These are phyloP conservation scores for Pipistrellus pygmaeus DNA, from an alignment of 2,797 vertebrate genomes.

Conservation along the genomic window DNA sequence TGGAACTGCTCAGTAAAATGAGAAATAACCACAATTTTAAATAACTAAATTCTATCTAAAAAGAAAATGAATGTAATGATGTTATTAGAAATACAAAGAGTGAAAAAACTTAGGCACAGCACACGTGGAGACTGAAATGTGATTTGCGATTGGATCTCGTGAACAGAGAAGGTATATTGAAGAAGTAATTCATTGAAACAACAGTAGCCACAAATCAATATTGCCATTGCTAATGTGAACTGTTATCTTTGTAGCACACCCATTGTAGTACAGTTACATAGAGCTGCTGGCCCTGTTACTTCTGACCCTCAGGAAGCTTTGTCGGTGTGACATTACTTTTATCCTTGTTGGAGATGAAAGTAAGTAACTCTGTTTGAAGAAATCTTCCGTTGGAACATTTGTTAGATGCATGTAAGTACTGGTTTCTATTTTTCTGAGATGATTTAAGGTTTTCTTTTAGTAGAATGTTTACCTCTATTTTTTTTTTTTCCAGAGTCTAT, in stretches of 20 bases:
- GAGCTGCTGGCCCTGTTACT: slow-evolving; percentile 26
- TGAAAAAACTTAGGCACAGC: background rate
- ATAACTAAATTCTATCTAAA: slow-evolving; percentile 48
- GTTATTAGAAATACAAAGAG: background rate
- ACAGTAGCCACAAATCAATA: slow-evolving; percentile 10
- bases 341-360: slow-evolving; percentile 46
- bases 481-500: background rate
- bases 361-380: slow-evolving; percentile 37
- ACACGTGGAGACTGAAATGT: slow-evolving; percentile 20
- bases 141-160: background rate
- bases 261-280: background rate
- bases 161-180: background rate
- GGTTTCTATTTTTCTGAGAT: slow-evolving; percentile 39
- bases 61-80: slow-evolving; percentile 9
- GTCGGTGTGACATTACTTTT: slow-evolving; percentile 47
- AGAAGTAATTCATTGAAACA: slow-evolving; percentile 48
- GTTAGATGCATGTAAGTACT: slow-evolving; percentile 27
- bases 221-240: slow-evolving; percentile 28
- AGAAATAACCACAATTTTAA: slow-evolving; percentile 61
- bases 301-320: slow-evolving; percentile 71
- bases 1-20: slow-evolving; percentile 47
- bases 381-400: background rate
- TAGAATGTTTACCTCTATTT: slow-evolving; percentile 20
- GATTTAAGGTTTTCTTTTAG: slow-evolving; percentile 47
- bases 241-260: slow-evolving; percentile 30